Conservation (phyloP, 2,797 vertebrate genomes). For the Catharus ustulatus region DNA sequence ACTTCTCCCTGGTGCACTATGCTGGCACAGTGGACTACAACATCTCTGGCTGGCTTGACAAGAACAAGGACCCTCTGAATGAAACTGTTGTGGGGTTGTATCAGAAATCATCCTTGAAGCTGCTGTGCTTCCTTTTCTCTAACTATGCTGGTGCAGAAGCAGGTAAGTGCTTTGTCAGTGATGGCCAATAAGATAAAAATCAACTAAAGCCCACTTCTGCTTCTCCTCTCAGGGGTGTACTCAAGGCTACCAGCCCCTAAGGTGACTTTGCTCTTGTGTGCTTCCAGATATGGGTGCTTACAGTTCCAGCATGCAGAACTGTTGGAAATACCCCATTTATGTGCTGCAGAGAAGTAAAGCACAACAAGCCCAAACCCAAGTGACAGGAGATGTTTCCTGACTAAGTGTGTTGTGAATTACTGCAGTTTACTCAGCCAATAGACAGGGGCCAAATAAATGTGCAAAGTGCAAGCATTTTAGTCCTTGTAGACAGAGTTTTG, state of each 20-base stretch:
- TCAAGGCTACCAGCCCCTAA: background rate
- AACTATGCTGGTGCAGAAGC: conserved; percentile 59
- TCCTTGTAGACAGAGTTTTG: background rate
- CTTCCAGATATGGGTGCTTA: background rate
- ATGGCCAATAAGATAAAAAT: background rate
- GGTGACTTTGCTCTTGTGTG: background rate
- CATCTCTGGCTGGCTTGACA: conserved; percentile 86
- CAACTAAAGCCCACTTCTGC: background rate
- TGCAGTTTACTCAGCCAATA: background rate
- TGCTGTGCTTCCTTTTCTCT: conserved; percentile 80
- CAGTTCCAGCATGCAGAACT: background rate
- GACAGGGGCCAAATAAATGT: background rate
- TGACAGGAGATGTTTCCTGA: background rate
- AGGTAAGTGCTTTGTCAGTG: conserved; percentile 44
- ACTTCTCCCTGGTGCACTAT: conserved; percentile 85
- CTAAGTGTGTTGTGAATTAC: background rate
- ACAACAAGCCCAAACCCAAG: background rate
- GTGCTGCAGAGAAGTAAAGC: background rate
- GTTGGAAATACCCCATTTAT: background rate
- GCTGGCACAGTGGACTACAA: conserved; percentile 91
- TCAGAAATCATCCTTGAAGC: conserved; percentile 84
- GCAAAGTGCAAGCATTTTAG: background rate
- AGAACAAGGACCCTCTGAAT: conserved; percentile 89
- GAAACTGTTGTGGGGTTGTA: conserved; percentile 85
- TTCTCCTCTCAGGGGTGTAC: background rate